phyloP scores from a whole-genome alignment of 2,113 vertebrate species.

The Leucopternis melanops region DNA sequence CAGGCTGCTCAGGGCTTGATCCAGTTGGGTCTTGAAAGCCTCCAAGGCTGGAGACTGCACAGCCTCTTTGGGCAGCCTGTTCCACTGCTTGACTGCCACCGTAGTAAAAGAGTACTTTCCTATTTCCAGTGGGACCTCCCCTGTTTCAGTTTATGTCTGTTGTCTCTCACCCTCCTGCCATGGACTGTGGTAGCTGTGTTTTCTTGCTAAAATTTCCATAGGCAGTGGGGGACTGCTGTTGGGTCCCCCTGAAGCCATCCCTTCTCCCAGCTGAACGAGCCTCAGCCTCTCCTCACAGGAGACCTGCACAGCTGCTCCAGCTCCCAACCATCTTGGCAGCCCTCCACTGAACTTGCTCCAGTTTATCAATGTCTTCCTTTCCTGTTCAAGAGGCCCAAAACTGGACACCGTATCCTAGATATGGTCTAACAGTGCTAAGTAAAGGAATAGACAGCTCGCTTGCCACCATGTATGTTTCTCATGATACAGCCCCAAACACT shows the following conservation, averaged over 20 bases:
- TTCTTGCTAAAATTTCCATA: background rate
- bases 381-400: background rate
- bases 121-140: background rate
- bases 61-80: background rate
- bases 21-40: background rate
- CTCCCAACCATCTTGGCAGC: background rate
- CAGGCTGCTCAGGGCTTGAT: background rate
- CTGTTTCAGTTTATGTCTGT: background rate
- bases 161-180: background rate
- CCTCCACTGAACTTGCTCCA: background rate
- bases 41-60: background rate
- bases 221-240: background rate
- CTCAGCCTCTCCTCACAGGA: background rate
- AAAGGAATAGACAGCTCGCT: background rate
- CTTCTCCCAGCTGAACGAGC: background rate
- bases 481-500: background rate
- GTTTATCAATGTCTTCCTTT: background rate
- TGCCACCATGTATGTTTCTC: fast-evolving
- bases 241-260: background rate
- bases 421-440: background rate
- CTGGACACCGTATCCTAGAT: too few species aligned
- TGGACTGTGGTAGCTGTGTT: background rate
- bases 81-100: background rate
- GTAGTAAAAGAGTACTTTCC: background rate
- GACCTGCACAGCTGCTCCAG: background rate